A percentile compares a stretch with the other conserved stretches of the same genome.
These are phyloP conservation scores for Periplaneta americana DNA, from an alignment of 1,140 invertebrate genomes.

Conservation along the genomic window DNA sequence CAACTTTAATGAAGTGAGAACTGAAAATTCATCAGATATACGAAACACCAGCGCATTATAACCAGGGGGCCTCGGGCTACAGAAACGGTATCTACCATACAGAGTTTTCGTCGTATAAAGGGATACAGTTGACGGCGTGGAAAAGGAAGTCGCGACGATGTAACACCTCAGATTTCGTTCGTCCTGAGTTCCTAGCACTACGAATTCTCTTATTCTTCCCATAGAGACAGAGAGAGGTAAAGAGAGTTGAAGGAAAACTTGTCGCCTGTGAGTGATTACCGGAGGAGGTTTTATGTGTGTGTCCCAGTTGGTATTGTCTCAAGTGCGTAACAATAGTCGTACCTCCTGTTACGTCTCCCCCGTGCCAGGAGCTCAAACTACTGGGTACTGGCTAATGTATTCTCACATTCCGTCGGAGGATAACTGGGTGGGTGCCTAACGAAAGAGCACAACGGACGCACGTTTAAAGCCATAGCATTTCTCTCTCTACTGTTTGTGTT, in stretches of 20 bases:
- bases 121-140: not conserved
- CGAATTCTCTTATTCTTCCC: not conserved
- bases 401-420: not conserved
- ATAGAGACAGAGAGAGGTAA: not conserved
- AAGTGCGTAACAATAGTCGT: not conserved
- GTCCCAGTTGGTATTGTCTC: not conserved
- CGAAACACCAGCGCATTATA: not conserved
- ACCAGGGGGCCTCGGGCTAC: not conserved
- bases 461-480: not conserved
- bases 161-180: not conserved
- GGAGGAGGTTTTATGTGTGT: not conserved
- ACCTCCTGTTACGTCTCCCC: not conserved
- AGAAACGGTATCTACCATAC: not conserved
- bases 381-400: not conserved
- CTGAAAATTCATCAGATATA: not conserved
- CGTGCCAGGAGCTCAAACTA: not conserved
- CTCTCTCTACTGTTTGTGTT: not conserved
- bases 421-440: not conserved
- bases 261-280: not conserved
- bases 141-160: not conserved
- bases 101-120: not conserved
- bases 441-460: not conserved
- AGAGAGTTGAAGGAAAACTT: too few relatives aligned
- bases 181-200: not conserved
- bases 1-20: not conserved